Evolutionary conservation across 2,888 invertebrate genomes (phyloP).

Genomic region (Spatulosminthurus flaviceps): DNA sequence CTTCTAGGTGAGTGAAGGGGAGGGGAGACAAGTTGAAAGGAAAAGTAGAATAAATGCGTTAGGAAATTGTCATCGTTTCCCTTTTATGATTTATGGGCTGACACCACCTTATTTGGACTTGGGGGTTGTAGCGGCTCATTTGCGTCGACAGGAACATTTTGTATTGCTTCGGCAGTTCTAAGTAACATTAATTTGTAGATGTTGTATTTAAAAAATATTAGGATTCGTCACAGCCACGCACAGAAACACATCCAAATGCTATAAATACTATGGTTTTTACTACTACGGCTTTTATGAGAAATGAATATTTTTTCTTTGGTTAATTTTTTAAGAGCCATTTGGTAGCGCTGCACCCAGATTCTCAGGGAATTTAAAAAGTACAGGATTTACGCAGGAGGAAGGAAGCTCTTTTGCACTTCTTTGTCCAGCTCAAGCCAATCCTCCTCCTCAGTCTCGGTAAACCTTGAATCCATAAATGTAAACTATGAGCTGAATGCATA

Average conservation of each 20-base stretch:
- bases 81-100: too few species aligned
- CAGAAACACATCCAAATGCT: not conserved
- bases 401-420: conserved; percentile 70
- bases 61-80: too few species aligned
- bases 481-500: too few species aligned
- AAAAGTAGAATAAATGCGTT: not conserved
- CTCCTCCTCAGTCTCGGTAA: conserved; percentile 69
- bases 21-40: conserved; percentile 65
- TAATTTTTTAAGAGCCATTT: conserved; percentile 50
- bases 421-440: conserved; percentile 79
- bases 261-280: not conserved
- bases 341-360: conserved; percentile 59
- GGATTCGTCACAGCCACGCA: conserved; percentile 29
- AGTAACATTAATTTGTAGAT: not conserved
- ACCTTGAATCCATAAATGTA: too few species aligned
- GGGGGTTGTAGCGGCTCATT: too few species aligned
- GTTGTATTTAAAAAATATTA: not conserved
- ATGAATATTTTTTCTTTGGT: not conserved
- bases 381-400: conserved; percentile 50
- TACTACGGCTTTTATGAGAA: too few species aligned
- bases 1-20: conserved; percentile 74
- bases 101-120: too few species aligned
- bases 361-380: conserved; percentile 59
- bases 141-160: too few species aligned
- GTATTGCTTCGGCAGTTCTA: not conserved